A percentile compares a stretch with the other conserved stretches of the same genome.
Evolutionary conservation across 2,113 vertebrate genomes (phyloP).

Genomic region (Aegithalos caudatus): DNA sequence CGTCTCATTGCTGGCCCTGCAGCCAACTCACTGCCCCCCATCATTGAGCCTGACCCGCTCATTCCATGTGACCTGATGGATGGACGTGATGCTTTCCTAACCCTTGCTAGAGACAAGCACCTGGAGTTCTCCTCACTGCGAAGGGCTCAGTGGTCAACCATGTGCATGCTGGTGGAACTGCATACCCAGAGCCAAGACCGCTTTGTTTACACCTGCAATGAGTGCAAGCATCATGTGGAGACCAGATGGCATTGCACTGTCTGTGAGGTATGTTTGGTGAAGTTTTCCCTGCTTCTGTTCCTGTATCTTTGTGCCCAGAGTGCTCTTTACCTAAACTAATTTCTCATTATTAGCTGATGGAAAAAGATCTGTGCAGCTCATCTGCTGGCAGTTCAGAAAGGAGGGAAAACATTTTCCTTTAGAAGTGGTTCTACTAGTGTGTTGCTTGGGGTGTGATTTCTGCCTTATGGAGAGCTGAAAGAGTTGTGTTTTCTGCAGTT

Average conservation of each 20-base stretch:
- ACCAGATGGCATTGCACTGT: constrained; percentile 97
- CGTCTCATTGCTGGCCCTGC: constrained; percentile 91
- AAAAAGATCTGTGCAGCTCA: not conserved
- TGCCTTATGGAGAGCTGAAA: not conserved
- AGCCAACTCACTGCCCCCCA: constrained; percentile 92
- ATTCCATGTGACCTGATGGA: constrained; percentile 98
- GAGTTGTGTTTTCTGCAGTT: not conserved
- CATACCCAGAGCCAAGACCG: constrained; percentile 98
- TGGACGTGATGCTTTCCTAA: constrained; percentile 96
- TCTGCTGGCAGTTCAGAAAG: not conserved
- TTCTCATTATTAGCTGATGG: not conserved
- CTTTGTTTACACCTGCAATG: constrained; percentile 97
- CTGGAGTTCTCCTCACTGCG: constrained; percentile 94
- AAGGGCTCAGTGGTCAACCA: constrained; percentile 94
- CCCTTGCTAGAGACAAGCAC: constrained; percentile 94
- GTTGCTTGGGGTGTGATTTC: not conserved
- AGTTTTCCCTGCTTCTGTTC: not conserved
- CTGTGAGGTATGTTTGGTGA: constrained; percentile 84
- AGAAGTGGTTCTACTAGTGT: not conserved
- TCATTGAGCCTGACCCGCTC: constrained; percentile 87
- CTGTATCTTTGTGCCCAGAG: not conserved
- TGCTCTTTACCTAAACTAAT: not conserved
- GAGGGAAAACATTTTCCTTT: not conserved
- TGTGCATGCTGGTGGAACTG: constrained; percentile 97
- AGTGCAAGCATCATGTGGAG: constrained; percentile 97